These are phyloP conservation scores for Dorcus parallelipipedus DNA, from an alignment of 2,888 invertebrate genomes.

Conservation along the genomic window DNA sequence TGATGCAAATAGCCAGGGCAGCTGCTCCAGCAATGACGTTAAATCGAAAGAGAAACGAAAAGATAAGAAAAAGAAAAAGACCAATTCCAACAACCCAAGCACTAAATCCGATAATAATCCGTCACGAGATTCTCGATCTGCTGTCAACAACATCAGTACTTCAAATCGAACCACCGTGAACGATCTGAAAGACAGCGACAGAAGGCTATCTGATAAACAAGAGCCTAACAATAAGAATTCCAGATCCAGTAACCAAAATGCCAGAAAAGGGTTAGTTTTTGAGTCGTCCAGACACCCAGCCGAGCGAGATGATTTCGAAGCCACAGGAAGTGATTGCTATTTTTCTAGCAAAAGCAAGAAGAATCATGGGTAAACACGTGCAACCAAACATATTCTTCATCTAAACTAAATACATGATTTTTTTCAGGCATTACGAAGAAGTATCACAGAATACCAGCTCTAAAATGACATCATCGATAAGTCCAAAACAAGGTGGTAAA, in stretches of 20 bases:
- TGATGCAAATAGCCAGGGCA: constrained; percentile 85
- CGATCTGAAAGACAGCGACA: constrained; percentile 14
- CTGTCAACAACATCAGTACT: constrained; percentile 12
- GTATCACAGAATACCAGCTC: constrained; percentile 12
- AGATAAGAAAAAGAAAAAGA: constrained; percentile 64
- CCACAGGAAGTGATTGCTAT: constrained; percentile 63
- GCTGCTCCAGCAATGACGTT: constrained; percentile 81
- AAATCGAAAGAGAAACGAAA: constrained; percentile 68
- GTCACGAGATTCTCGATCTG: constrained; percentile 17
- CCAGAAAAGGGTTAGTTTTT: constrained; percentile 61
- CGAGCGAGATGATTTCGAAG: constrained; percentile 72
- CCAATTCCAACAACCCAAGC: constrained; percentile 14
- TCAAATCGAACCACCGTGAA: constrained; percentile 16
- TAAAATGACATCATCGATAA: constrained; percentile 50
- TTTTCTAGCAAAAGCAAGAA: constrained; percentile 37
- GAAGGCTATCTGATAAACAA: constrained; percentile 21
- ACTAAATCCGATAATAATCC: constrained; percentile 19
- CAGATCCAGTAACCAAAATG: constrained; percentile 12
- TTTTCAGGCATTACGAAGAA: constrained; percentile 15
- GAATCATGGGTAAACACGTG: constrained; percentile 31
- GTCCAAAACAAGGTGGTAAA: constrained; percentile 64
- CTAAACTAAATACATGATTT: background rate
- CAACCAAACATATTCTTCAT: background rate
- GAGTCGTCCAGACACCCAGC: constrained; percentile 64
- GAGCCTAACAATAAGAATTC: constrained; percentile 17